phyloP scores from a whole-genome alignment of 37 sponge, comb jelly and placozoan genomes.

The Oopsacas minuta region DNA sequence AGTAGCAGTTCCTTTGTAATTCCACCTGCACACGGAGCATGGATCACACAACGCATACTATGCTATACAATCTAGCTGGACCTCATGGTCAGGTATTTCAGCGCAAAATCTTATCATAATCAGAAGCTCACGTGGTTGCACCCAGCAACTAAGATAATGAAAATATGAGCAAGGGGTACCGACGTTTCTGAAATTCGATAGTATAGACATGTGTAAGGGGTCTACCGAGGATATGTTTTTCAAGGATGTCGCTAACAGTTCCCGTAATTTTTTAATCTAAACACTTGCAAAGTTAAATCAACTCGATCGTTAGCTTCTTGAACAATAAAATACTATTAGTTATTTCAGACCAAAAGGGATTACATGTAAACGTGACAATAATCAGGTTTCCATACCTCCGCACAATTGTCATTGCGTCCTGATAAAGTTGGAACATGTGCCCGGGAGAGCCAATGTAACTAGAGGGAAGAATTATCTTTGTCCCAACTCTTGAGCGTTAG shows the following conservation, averaged over 20 bases:
- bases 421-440: neutral
- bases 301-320: neutral
- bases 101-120: too few relatives aligned
- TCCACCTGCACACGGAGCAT: too few relatives aligned
- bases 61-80: too few relatives aligned
- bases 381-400: neutral
- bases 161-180: neutral
- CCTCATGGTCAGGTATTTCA: too few relatives aligned
- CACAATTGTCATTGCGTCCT: neutral
- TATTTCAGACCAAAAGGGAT: neutral
- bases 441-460: neutral
- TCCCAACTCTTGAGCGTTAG: neutral
- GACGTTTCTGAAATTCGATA: neutral
- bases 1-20: too few relatives aligned
- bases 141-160: neutral
- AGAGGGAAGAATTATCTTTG: neutral
- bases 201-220: neutral
- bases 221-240: neutral
- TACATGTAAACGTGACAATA: neutral
- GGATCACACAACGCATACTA: too few relatives aligned
- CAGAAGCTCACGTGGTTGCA: neutral
- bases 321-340: neutral
- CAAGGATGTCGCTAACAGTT: neutral
- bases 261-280: neutral
- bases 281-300: neutral